These are phyloP conservation scores for Tuta absoluta DNA, from an alignment of 2,888 invertebrate genomes.

Conservation along the genomic window DNA sequence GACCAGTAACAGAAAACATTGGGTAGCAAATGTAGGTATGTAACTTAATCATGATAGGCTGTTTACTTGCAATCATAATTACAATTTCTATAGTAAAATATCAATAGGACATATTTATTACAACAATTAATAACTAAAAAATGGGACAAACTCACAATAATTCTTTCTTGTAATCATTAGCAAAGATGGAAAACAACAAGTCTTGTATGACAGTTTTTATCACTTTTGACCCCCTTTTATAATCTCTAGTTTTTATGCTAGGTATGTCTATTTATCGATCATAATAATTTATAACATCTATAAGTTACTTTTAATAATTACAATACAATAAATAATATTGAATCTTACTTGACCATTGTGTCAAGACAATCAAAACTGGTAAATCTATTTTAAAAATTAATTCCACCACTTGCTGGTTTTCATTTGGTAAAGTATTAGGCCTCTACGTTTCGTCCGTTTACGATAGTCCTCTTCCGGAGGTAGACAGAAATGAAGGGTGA, in stretches of 20 bases:
- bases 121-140: conserved; percentile 26
- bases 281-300: not conserved
- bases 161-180: conserved; percentile 27
- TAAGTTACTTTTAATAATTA: no score
- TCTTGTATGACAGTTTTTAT: conserved; percentile 25
- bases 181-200: conserved; percentile 22
- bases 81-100: not conserved
- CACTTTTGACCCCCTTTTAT: conserved; percentile 31
- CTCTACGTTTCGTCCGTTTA: no score
- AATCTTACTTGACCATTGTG: no score
- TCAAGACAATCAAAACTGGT: no score
- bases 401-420: no score
- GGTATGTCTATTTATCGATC: not conserved
- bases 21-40: not conserved
- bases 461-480: no score
- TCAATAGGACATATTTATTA: conserved; percentile 18
- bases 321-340: no score
- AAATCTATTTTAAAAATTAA: no score
- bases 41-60: not conserved
- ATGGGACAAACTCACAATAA: conserved; percentile 39
- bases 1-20: no score
- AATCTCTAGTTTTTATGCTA: conserved; percentile 26
- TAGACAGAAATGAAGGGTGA: no score
- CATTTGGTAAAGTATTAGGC: no score
- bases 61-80: conserved; percentile 13